Conservation (phyloP, 2,797 vertebrate genomes). For the Onychomys leucogaster region DNA sequence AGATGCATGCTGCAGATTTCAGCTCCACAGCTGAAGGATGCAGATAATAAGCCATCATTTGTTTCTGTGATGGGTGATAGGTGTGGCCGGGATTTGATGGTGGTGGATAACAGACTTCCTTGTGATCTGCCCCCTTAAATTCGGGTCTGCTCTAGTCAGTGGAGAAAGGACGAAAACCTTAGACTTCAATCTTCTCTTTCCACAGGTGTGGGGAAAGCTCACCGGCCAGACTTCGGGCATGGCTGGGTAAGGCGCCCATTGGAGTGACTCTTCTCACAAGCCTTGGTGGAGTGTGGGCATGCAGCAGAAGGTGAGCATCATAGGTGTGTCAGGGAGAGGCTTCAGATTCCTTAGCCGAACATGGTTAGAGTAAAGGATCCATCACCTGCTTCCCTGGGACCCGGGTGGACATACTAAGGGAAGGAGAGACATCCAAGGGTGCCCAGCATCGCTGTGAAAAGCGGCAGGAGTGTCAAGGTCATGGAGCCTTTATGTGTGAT, state of each 20-base stretch:
- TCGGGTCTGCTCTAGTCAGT: rapidly evolving
- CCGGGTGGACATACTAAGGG: neutral
- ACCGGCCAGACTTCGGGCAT: neutral
- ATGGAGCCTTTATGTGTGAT: neutral
- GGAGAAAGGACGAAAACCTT: neutral
- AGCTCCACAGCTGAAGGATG: neutral
- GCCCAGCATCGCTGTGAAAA: neutral
- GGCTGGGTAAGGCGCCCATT: neutral
- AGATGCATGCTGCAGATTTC: neutral
- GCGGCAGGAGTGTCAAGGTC: no score
- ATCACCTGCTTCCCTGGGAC: neutral
- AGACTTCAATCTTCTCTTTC: rapidly evolving
- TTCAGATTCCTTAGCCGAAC: neutral
- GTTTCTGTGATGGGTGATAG: neutral
- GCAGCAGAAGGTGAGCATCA: neutral
- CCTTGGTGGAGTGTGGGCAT: rapidly evolving
- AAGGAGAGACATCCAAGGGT: neutral
- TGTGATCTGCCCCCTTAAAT: neutral
- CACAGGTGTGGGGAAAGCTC: neutral
- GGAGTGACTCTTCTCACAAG: neutral
- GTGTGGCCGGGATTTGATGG: neutral
- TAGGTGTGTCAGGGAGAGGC: neutral
- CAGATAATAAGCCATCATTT: neutral
- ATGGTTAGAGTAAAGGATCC: neutral
- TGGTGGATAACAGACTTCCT: neutral